phyloP scores from a whole-genome alignment of 1,140 invertebrate genomes.

The Philopotamus ludificatus region DNA sequence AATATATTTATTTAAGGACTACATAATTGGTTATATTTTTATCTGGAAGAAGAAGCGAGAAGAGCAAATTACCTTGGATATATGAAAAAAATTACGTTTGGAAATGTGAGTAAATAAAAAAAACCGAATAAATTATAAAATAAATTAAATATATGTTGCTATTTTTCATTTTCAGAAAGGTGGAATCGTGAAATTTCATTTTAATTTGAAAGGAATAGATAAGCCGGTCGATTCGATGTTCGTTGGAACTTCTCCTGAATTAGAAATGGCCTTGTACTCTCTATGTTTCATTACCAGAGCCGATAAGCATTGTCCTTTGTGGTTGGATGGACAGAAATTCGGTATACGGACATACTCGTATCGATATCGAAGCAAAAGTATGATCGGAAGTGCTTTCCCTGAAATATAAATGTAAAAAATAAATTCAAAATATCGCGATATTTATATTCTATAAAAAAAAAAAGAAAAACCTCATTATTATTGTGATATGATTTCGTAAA shows the following conservation, averaged over 20 bases:
- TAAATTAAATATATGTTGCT: not conserved
- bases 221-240: conserved; percentile 82
- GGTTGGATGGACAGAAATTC: conserved; percentile 67
- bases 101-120: conserved; percentile 63
- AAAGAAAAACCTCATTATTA: too few relatives aligned
- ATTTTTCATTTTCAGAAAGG: conserved; percentile 68
- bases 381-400: conserved; percentile 78
- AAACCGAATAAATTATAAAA: conserved; percentile 5
- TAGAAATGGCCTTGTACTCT: conserved; percentile 89
- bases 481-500: too few relatives aligned
- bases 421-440: not conserved
- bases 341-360: conserved; percentile 73
- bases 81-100: conserved; percentile 69
- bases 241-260: conserved; percentile 88
- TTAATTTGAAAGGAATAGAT: conserved; percentile 68
- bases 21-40: conserved; percentile 89
- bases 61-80: conserved; percentile 76
- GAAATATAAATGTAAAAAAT: conserved; percentile 54
- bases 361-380: conserved; percentile 69
- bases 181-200: conserved; percentile 73
- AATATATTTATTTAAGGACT: conserved; percentile 57
- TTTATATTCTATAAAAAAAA: too few relatives aligned
- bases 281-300: conserved; percentile 76
- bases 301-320: conserved; percentile 69
- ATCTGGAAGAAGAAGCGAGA: conserved; percentile 68